Evolutionary conservation across 2,797 vertebrate species (phyloP).

Genomic region (Salarias fasciatus): DNA sequence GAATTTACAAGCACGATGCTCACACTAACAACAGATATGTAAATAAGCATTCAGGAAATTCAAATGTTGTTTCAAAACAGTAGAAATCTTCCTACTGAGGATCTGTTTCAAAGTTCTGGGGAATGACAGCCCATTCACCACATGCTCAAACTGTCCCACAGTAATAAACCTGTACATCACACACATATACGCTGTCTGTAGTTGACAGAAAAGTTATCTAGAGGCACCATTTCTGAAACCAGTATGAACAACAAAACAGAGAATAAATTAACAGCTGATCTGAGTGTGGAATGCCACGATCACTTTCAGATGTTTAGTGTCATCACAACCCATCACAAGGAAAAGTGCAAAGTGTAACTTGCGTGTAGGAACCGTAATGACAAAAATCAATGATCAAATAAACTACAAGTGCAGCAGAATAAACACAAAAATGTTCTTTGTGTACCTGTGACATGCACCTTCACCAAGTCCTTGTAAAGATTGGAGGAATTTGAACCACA

Average conservation of each 20-base stretch:
- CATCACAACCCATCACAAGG: conserved; percentile 5
- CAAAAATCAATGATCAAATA: conserved; percentile 3
- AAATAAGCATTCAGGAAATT: conserved; percentile 22
- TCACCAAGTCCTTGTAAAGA: conserved; percentile 64
- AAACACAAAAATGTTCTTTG: conserved; percentile 42
- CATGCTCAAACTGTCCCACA: conserved; percentile 54
- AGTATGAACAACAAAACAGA: background rate
- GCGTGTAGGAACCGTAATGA: background rate
- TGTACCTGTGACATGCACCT: conserved; percentile 46
- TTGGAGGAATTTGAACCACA: conserved; percentile 76
- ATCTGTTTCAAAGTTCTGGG: conserved; percentile 46
- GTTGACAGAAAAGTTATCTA: conserved; percentile 37
- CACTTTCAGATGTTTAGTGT: conserved; percentile 9
- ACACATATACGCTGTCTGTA: conserved; percentile 44
- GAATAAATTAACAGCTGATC: background rate
- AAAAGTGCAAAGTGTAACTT: background rate
- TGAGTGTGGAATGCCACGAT: background rate
- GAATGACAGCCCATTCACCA: too few species aligned
- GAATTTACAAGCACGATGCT: conserved; percentile 31
- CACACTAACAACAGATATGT: conserved; percentile 38
- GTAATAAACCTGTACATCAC: conserved; percentile 53
- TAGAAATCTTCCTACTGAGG: conserved; percentile 48
- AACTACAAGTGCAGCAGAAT: conserved; percentile 21
- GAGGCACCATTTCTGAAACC: background rate
- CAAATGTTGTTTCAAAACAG: conserved; percentile 61